These are phyloP conservation scores for Pangasius djambal DNA, from an alignment of 2,797 vertebrate species.

Conservation along the genomic window DNA sequence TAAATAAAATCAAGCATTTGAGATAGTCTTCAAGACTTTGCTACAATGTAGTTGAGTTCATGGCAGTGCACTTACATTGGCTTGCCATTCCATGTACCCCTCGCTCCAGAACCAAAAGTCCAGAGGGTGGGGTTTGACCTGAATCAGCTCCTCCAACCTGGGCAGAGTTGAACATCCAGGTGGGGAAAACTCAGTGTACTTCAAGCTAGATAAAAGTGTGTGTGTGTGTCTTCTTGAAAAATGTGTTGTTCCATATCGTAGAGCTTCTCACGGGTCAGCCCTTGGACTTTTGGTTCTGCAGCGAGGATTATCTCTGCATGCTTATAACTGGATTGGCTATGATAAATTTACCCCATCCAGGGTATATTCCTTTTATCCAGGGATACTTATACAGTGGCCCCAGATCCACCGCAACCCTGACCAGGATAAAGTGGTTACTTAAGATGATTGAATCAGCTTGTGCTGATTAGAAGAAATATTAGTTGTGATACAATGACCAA, in stretches of 20 bases:
- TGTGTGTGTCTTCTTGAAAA: too few species aligned
- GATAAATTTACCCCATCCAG: neutral
- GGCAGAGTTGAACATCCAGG: neutral
- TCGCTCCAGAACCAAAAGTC: neutral
- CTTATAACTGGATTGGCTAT: neutral
- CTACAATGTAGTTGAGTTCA: neutral
- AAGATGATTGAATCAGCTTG: neutral
- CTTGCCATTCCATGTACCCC: neutral
- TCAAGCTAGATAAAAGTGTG: neutral
- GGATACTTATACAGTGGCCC: neutral
- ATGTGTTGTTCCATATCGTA: neutral
- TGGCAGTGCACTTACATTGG: neutral
- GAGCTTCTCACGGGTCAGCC: neutral
- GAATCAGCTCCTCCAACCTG: neutral
- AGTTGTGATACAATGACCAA: neutral
- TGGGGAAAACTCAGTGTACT: neutral
- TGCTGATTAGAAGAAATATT: neutral
- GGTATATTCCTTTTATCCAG: neutral
- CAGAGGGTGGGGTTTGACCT: neutral
- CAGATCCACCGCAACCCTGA: neutral
- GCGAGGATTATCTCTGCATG: neutral
- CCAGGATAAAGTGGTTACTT: neutral
- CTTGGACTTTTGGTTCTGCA: neutral
- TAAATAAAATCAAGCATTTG: neutral
- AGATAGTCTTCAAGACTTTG: neutral